These are phyloP conservation scores for Saturnia pavonia DNA, from an alignment of 2,888 invertebrate genomes.

Conservation along the genomic window DNA sequence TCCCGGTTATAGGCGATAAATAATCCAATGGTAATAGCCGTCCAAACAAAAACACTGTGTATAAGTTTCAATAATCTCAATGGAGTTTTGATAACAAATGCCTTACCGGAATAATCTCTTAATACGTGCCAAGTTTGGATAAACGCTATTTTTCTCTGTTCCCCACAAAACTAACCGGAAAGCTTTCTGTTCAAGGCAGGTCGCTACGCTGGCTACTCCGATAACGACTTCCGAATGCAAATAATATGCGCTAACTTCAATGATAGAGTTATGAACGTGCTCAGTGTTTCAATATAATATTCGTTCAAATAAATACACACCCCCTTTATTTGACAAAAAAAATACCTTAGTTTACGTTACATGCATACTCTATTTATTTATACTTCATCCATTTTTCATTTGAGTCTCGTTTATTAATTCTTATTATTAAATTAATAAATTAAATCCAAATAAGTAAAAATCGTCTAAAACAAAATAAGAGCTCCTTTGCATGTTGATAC, in stretches of 20 bases:
- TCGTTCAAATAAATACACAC: not conserved
- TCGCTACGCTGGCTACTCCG: slow-evolving; percentile 54
- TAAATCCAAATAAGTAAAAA: too few species aligned
- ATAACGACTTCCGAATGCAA: slow-evolving; percentile 50
- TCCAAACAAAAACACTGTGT: not conserved
- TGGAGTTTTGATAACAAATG: not conserved
- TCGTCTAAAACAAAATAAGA: too few species aligned
- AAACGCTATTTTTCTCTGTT: slow-evolving; percentile 56
- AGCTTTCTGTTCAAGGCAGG: slow-evolving; percentile 53
- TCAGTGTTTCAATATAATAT: slow-evolving; percentile 5
- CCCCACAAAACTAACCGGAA: slow-evolving; percentile 28
- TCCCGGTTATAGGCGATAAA: too few species aligned
- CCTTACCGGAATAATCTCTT: slow-evolving; percentile 18
- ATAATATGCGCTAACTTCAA: slow-evolving; percentile 28
- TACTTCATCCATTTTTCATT: too few species aligned
- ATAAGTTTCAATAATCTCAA: not conserved
- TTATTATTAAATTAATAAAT: too few species aligned
- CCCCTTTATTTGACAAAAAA: too few species aligned
- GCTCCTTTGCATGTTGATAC: too few species aligned
- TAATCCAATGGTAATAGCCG: too few species aligned
- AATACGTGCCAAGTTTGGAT: slow-evolving; percentile 30
- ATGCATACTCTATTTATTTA: too few species aligned
- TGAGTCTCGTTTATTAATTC: too few species aligned
- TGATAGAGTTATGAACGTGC: slow-evolving; percentile 18
- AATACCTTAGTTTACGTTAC: too few species aligned